Base-by-base conservation (phyloP, 2,113 vertebrate species). In the Motacilla tschutschensis region DNA sequence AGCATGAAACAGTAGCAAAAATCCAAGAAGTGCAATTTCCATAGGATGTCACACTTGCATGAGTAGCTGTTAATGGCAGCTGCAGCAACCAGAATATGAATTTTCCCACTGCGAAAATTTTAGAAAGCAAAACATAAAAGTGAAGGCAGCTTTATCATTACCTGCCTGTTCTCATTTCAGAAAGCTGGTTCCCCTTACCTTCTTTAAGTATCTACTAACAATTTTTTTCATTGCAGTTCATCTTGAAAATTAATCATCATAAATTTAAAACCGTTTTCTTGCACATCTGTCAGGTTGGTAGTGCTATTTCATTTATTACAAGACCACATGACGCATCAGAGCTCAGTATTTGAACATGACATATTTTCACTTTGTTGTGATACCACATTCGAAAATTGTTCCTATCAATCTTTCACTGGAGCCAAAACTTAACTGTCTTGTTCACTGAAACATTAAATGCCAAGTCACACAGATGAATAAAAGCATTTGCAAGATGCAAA, bases 331-430 rank as follows among this genome's bases (percentile, higher is more conserved):
- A 96, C 14, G 77, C 92, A 96, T 95, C 88, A 93, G 75, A 95
- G 95, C 86, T 92, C 94, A 94, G 91, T 90, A 96, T 96, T 96
- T 96, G 95, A 97, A 96, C 88, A 76, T 96, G 96, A 96, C 96
- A 96, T 95, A 96, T 97, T 96, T 96, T 94, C 90, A 88, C 91
- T 97, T 87, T 95, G 93, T 96, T 97, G 96, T 95, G 96, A 97
- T 95, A 96, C 88, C 93, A 92, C 92, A 94, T 96, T 94, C 10
- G 92, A 95, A 97, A 97, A 97, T 96, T 96, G 73, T 94, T 94
- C 93, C 95, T 96, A 97, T 97, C 96, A 94, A 96, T 97, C 96
- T 97, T 93, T 91, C 66, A 44, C 64, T 83, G 91, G 83, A 96
- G 90, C 88, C 95, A 95, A 94, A 95, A 94, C 89, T 89, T 93